phyloP scores from a whole-genome alignment of 2,113 vertebrate species.

The Prolemur simus region DNA sequence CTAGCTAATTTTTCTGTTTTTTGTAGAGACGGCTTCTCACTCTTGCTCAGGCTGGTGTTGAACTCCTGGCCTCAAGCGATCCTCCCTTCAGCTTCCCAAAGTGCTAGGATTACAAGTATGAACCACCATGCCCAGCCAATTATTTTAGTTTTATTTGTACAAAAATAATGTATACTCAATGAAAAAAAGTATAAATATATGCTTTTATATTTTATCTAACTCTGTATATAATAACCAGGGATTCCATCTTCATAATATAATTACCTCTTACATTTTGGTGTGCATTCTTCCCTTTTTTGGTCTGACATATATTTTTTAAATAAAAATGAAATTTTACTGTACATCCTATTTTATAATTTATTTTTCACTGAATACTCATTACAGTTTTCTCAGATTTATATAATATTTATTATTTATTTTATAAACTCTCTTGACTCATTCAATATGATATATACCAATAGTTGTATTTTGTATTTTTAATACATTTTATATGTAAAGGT shows the following conservation, averaged over 20 bases:
- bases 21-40: too few relatives aligned
- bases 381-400: neutral
- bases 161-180: neutral
- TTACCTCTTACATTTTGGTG: neutral
- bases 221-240: neutral
- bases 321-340: neutral
- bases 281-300: constrained; percentile 17
- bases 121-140: neutral
- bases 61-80: too few relatives aligned
- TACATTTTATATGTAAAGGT: neutral
- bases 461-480: neutral
- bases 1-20: too few relatives aligned
- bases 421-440: neutral
- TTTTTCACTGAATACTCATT: neutral
- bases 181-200: neutral
- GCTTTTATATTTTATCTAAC: neutral
- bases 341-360: neutral
- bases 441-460: neutral
- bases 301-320: neutral
- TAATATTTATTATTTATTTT: neutral
- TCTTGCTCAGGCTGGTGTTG: too few relatives aligned
- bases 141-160: neutral
- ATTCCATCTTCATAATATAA: neutral
- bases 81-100: too few relatives aligned
- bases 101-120: too few relatives aligned